Conservation (phyloP, 2,113 vertebrate species). For the Aix galericulata region DNA sequence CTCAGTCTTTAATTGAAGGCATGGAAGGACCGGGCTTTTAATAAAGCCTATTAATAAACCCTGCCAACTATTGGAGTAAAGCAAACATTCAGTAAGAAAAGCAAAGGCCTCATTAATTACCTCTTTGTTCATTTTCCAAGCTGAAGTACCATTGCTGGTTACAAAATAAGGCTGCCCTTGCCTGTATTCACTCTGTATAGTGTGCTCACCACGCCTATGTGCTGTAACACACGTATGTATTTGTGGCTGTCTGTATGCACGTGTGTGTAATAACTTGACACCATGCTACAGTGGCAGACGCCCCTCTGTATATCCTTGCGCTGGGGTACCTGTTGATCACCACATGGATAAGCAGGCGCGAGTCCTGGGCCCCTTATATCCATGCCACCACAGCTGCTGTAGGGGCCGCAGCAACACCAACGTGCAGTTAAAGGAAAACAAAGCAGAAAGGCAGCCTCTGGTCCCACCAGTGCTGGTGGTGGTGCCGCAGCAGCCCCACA, state of each 20-base stretch:
- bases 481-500: too few species aligned
- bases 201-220: neutral
- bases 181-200: neutral
- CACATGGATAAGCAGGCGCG: neutral
- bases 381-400: rapidly evolving
- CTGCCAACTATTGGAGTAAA: neutral
- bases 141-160: neutral
- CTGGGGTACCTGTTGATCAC: neutral
- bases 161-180: neutral
- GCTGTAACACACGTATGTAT: rapidly evolving
- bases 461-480: neutral
- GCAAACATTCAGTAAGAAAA: neutral
- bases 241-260: neutral
- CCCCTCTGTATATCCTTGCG: neutral
- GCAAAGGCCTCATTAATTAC: neutral
- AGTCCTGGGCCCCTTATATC: neutral
- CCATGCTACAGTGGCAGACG: neutral
- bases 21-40: neutral
- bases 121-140: neutral
- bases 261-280: neutral
- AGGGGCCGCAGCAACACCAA: neutral
- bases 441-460: neutral
- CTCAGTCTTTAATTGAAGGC: neutral
- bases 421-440: neutral
- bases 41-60: neutral